A percentile compares a stretch with the other conserved stretches of the same genome.
These are phyloP conservation scores for Apis laboriosa DNA, from an alignment of 1,140 invertebrate genomes.

Conservation along the genomic window DNA sequence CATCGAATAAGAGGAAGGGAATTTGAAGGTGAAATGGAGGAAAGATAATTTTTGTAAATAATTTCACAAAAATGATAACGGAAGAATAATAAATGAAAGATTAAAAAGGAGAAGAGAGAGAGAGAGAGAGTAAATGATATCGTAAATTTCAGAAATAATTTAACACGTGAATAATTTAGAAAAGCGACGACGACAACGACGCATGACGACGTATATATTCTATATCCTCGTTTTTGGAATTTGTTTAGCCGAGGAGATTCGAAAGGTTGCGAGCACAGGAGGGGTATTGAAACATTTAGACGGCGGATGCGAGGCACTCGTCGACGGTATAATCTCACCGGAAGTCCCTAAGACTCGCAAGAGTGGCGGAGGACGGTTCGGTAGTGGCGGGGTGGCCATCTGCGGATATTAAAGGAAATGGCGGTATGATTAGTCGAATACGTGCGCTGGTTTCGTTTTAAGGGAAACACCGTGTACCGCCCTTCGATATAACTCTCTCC, in stretches of 20 bases:
- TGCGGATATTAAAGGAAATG: constrained; percentile 82
- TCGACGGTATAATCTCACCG: constrained; percentile 74
- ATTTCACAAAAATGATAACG: too few species aligned
- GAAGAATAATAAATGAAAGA: too few species aligned
- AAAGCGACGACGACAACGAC: too few species aligned
- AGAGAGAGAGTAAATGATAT: too few species aligned
- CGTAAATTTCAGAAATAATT: too few species aligned
- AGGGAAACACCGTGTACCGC: constrained; percentile 36
- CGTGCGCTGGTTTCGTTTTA: constrained; percentile 79
- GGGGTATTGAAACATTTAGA: constrained; percentile 74
- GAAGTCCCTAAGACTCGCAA: constrained; percentile 77
- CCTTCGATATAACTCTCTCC: constrained; percentile 12
- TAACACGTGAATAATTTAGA: too few species aligned
- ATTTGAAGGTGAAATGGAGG: too few species aligned
- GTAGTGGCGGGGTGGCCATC: constrained; percentile 63
- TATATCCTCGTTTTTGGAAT: background rate
- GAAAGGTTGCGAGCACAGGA: constrained; percentile 3
- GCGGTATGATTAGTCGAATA: constrained; percentile 82
- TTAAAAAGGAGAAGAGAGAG: too few species aligned
- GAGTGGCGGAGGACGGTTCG: constrained; percentile 60
- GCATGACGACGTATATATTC: too few species aligned
- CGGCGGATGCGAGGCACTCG: constrained; percentile 70
- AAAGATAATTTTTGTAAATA: too few species aligned
- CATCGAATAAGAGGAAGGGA: too few species aligned
- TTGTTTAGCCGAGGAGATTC: constrained; percentile 20